These are phyloP conservation scores for Enteromius mattozi DNA, from an alignment of 2,797 vertebrate genomes.

Conservation along the genomic window DNA sequence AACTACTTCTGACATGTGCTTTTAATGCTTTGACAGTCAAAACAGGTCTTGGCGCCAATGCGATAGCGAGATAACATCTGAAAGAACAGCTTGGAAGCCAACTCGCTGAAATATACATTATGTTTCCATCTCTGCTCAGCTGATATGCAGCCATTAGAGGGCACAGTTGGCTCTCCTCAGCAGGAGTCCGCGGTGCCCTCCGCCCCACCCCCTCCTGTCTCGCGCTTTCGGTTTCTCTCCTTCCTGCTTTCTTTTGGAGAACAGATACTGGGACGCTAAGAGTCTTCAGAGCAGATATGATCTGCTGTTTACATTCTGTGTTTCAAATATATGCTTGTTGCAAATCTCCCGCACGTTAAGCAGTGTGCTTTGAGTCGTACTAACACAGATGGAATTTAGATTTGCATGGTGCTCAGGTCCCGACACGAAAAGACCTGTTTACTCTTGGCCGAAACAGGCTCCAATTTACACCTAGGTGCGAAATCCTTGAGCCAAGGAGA, in stretches of 20 bases:
- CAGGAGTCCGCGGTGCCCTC: conserved; percentile 52
- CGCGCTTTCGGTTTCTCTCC: conserved; percentile 22
- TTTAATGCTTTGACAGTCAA: conserved; percentile 20
- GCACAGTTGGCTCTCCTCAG: conserved; percentile 62
- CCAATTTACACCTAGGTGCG: conserved; percentile 54
- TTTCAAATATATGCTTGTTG: conserved; percentile 48
- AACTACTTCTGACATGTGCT: not conserved
- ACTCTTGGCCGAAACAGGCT: conserved; percentile 46
- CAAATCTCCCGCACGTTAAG: conserved; percentile 11
- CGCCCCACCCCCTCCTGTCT: conserved; percentile 38
- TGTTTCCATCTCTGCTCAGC: conserved; percentile 49
- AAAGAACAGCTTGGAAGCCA: conserved; percentile 46
- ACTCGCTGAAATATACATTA: conserved; percentile 42
- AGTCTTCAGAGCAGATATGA: conserved; percentile 50
- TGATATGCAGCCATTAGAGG: conserved; percentile 64
- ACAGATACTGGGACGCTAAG: conserved; percentile 28
- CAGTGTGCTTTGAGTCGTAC: not conserved
- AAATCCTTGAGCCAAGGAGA: conserved; percentile 53
- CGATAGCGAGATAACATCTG: conserved; percentile 13
- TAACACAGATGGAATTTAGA: conserved; percentile 47
- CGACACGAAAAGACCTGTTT: conserved; percentile 49
- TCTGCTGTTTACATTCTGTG: conserved; percentile 58
- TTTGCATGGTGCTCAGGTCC: conserved; percentile 33
- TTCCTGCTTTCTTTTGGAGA: conserved; percentile 40
- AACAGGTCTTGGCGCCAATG: not conserved